Base-by-base conservation (phyloP, 2,113 vertebrate species). In the Pangasianodon gigas region DNA sequence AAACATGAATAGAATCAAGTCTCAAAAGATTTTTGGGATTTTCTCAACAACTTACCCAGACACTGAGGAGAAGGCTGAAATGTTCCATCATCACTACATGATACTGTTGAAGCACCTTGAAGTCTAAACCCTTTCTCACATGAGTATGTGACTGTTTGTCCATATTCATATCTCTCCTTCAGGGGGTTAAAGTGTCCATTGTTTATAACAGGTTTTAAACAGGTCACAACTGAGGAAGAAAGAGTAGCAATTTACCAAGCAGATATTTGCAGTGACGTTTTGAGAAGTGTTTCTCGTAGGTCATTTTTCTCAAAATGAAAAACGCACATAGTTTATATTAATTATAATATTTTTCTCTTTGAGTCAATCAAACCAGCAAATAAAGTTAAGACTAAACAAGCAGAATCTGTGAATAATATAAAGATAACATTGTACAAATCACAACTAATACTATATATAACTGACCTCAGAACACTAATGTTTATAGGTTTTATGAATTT, bases 21-120 rank as follows among this genome's bases (percentile, higher is more conserved):
- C 32, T 18, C 6, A 41, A 41, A 41, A 9, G 14, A 74, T 8
- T 19, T 2, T 21, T n/a, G 32, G 16, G 37, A 74, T 19, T 74
- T 44, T 74, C 29, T 69, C n/a, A n/a, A 69, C 0, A 29, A n/a
- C 65, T n/a, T 69, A 69, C 60, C 60, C 60, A 26, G 6, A 62
- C 60, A 62, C 24, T 29, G 29, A 69, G 65, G 11, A 69, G 65
- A 69, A 69, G 65, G 9, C 29, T 71, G 71, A 87, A 87, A 87
- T 21, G 6, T 58, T 87, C 86, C 71, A 77, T 75, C 1, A 2
- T 21, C 75, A 2, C 88, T 91, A 87, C 96, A 96, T 0, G 2
- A 0, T 3, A 71, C 0, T 1, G 0, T 0, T 0, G 0, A 0
- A 0, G 71, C 2, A 77, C 94, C 95, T 56, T 0, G 1, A 0